Conservation (phyloP, 2,888 invertebrate genomes). For the Nemotelus nigrinus region DNA sequence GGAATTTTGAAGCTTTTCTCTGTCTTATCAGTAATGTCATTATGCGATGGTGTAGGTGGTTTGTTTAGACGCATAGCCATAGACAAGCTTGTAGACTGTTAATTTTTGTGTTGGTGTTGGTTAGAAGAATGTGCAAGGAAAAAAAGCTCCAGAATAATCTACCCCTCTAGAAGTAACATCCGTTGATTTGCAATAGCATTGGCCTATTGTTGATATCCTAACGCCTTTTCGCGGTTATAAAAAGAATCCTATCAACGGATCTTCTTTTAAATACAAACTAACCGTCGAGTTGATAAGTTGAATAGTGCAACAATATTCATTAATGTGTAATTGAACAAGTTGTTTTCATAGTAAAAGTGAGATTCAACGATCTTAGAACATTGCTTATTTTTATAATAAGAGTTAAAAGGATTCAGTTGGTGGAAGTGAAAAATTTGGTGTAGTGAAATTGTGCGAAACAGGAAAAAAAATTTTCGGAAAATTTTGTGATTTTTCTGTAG, state of each 20-base stretch:
- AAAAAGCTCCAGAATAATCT: constrained; percentile 7
- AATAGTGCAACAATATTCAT: not conserved
- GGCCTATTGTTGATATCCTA: constrained; percentile 22
- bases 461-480: too few species aligned
- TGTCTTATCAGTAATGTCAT: constrained; percentile 6
- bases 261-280: constrained; percentile 61
- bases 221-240: constrained; percentile 30
- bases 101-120: not conserved
- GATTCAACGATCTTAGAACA: too few species aligned
- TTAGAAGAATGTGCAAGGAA: constrained; percentile 13
- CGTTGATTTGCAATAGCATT: constrained; percentile 12
- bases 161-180: constrained; percentile 35
- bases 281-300: constrained; percentile 61
- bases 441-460: too few species aligned
- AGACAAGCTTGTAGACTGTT: too few species aligned
- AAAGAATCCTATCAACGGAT: constrained; percentile 55
- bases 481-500: too few species aligned
- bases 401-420: too few species aligned
- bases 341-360: too few species aligned
- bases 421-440: too few species aligned
- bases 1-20: constrained; percentile 7
- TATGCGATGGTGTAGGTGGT: not conserved
- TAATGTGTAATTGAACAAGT: too few species aligned
- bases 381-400: too few species aligned
- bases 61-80: too few species aligned